A percentile compares a stretch with the other conserved stretches of the same genome.
These are phyloP conservation scores for Pygathrix nemaeus DNA, from an alignment of 2,113 vertebrate genomes.

Conservation along the genomic window DNA sequence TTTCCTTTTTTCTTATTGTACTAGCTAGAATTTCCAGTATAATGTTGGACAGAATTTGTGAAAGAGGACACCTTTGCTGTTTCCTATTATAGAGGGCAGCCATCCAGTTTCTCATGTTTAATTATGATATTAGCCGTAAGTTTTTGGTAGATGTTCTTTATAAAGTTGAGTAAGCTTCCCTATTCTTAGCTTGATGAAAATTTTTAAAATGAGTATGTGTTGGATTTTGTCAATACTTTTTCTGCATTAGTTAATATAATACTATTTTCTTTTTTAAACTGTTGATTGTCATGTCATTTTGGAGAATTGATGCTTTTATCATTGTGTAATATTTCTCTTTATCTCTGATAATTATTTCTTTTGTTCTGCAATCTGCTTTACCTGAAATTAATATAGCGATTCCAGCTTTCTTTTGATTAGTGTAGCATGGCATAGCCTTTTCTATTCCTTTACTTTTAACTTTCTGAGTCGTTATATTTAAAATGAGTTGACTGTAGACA, in stretches of 20 bases:
- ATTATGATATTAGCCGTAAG: not conserved
- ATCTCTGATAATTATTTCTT: not conserved
- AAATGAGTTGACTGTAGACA: not conserved
- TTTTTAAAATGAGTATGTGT: not conserved
- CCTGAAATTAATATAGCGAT: not conserved
- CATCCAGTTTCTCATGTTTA: not conserved
- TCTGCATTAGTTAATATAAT: not conserved
- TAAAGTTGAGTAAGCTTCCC: not conserved
- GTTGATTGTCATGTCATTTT: not conserved
- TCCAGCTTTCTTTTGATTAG: not conserved
- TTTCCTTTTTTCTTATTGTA: not conserved
- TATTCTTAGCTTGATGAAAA: not conserved
- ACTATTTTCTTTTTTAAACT: not conserved
- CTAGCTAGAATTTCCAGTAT: not conserved
- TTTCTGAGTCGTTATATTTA: not conserved
- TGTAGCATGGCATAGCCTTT: not conserved
- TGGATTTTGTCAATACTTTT: conserved; percentile 1
- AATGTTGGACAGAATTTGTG: not conserved
- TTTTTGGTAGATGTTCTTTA: not conserved
- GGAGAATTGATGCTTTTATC: not conserved
- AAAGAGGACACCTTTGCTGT: not conserved
- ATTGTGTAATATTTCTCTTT: not conserved
- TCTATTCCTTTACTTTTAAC: not conserved
- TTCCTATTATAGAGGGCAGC: not conserved
- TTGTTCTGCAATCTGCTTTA: not conserved